A percentile compares a stretch with the other conserved stretches of the same genome.
These are phyloP conservation scores for Machimus rusticus DNA, from an alignment of 2,888 invertebrate species.

Conservation along the genomic window DNA sequence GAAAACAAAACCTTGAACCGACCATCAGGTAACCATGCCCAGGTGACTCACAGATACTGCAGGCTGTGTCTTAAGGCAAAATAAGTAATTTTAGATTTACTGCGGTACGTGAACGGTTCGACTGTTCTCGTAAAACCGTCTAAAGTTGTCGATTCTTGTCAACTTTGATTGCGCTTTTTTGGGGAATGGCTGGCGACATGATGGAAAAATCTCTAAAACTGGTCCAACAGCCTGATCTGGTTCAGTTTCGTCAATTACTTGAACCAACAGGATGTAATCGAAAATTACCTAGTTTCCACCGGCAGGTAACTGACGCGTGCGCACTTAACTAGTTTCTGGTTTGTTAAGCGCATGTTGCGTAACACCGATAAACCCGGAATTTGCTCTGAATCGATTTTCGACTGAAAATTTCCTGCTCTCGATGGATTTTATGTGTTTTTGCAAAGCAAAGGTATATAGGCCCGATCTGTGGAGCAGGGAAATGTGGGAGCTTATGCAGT, in stretches of 20 bases:
- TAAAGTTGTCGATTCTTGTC: neutral
- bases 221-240: neutral
- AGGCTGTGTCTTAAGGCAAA: neutral
- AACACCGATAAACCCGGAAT: conserved; percentile 26
- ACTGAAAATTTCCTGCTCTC: conserved; percentile 13
- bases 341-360: neutral
- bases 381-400: conserved; percentile 6
- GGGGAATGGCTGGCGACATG: neutral
- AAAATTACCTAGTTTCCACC: neutral
- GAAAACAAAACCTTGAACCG: conserved; percentile 26
- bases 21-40: conserved; percentile 1
- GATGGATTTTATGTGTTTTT: neutral
- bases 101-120: neutral
- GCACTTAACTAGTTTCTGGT: neutral
- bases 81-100: neutral
- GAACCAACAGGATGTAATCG: neutral
- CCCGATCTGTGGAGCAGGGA: neutral
- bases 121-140: neutral
- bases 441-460: neutral
- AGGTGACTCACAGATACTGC: neutral
- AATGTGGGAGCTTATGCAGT: neutral
- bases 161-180: neutral
- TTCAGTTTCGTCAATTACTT: neutral
- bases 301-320: neutral
- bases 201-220: neutral